Conservation (phyloP, 2,888 invertebrate species). For the Altica lythri region DNA sequence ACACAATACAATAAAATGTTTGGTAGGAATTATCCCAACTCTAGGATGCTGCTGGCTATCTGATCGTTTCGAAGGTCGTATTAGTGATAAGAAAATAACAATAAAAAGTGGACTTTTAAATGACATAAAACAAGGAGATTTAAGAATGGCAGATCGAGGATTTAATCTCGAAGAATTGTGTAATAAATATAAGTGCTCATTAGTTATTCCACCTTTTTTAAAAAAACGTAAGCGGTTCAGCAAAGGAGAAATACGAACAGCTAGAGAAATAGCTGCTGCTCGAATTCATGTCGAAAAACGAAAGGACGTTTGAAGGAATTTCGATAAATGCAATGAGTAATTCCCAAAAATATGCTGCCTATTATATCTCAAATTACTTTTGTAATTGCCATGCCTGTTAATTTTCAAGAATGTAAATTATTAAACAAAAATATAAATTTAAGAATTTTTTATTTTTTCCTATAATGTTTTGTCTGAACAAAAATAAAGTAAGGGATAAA, state of each 20-base stretch:
- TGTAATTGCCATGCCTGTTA: neutral
- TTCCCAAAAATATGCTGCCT: neutral
- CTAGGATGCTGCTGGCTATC: too few relatives aligned
- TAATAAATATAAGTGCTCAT: neutral
- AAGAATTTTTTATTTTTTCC: too few relatives aligned
- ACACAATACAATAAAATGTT: too few relatives aligned
- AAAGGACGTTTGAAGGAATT: too few relatives aligned
- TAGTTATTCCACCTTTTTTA: neutral
- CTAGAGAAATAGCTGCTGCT: neutral
- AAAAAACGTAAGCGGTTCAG: neutral
- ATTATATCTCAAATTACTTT: neutral
- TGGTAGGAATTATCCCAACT: too few relatives aligned
- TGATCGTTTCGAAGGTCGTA: too few relatives aligned
- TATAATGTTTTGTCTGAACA: too few relatives aligned
- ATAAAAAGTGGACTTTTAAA: neutral
- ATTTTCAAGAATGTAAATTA: neutral
- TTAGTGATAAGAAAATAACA: slow-evolving; percentile 8
- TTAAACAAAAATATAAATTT: too few relatives aligned
- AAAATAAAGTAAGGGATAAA: too few relatives aligned
- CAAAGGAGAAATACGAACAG: neutral
- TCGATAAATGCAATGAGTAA: neutral
- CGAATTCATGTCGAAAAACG: neutral
- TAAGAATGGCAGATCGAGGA: neutral
- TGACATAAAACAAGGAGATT: neutral
- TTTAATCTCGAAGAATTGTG: neutral